These are phyloP conservation scores for Sebastes nivosus DNA, from an alignment of 2,797 vertebrate species.

Conservation along the genomic window DNA sequence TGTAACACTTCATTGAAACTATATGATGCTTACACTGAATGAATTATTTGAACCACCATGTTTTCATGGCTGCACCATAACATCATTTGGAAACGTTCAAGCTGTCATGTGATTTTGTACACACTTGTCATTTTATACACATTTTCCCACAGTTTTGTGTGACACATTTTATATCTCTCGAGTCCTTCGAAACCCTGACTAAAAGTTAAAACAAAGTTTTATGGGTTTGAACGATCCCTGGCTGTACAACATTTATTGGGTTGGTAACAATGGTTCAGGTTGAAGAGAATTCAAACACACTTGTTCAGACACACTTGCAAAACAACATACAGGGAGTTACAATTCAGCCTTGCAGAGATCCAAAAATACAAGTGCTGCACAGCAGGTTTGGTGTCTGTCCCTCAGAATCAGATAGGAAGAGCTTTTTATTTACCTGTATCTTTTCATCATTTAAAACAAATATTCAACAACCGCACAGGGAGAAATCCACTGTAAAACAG, in stretches of 20 bases:
- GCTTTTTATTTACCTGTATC: background rate
- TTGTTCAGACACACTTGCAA: background rate
- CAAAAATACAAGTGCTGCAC: background rate
- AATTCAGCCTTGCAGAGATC: background rate
- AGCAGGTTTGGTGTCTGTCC: background rate
- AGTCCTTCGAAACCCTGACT: background rate
- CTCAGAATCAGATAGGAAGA: background rate
- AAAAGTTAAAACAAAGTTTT: background rate
- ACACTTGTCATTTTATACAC: conserved; percentile 2
- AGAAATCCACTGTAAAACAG: background rate
- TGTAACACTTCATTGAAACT: conserved; percentile 32
- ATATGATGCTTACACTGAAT: conserved; percentile 19
- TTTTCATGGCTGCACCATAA: conserved; percentile 17
- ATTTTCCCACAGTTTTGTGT: conserved; percentile 21
- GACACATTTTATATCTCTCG: background rate
- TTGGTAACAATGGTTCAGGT: background rate
- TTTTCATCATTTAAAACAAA: background rate
- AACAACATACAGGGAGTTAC: background rate
- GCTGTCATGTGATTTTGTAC: conserved; percentile 7
- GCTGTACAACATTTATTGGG: background rate
- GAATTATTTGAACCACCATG: conserved; percentile 3
- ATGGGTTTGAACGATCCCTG: background rate
- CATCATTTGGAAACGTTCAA: conserved; percentile 9
- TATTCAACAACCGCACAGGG: background rate
- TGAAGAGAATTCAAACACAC: background rate